Conservation (phyloP, 2,113 vertebrate genomes). For the Protobothrops flavoviridis region DNA sequence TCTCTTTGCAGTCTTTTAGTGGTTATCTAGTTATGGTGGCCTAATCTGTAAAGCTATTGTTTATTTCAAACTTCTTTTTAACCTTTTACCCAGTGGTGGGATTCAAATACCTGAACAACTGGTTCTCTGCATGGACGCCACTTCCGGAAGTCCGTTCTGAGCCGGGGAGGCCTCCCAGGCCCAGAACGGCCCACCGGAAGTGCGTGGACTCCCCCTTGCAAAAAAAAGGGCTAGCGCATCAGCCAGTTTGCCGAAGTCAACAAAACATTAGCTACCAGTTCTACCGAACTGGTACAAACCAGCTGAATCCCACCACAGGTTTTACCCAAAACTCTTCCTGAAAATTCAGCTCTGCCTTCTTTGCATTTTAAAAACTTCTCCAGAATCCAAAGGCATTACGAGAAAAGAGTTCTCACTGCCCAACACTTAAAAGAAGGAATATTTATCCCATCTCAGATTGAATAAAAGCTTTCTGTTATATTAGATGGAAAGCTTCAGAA, state of each 20-base stretch:
- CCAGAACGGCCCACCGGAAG: too few species aligned
- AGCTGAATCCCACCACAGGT: not conserved
- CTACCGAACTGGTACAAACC: too few species aligned
- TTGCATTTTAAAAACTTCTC: not conserved
- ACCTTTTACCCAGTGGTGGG: too few species aligned
- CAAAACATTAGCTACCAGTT: too few species aligned
- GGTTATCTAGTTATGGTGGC: not conserved
- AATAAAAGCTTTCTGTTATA: not conserved
- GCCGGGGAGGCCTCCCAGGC: too few species aligned
- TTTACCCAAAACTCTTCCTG: not conserved
- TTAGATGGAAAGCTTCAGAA: not conserved
- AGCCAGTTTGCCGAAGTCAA: too few species aligned
- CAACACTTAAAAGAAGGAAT: not conserved
- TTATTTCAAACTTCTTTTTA: not conserved
- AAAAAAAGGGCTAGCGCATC: too few species aligned
- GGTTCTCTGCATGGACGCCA: too few species aligned
- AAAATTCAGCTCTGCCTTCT: constrained; percentile 1
- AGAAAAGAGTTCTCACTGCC: not conserved
- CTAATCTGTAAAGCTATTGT: not conserved
- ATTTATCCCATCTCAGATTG: not conserved
- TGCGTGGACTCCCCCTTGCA: too few species aligned
- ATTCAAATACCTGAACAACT: too few species aligned
- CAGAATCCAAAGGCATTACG: not conserved
- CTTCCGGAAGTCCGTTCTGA: too few species aligned
- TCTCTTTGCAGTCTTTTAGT: not conserved